A percentile compares a stretch with the other conserved stretches of the same genome.
Evolutionary conservation across 2,113 vertebrate species (phyloP).

Genomic region (Heteronetta atricapilla): DNA sequence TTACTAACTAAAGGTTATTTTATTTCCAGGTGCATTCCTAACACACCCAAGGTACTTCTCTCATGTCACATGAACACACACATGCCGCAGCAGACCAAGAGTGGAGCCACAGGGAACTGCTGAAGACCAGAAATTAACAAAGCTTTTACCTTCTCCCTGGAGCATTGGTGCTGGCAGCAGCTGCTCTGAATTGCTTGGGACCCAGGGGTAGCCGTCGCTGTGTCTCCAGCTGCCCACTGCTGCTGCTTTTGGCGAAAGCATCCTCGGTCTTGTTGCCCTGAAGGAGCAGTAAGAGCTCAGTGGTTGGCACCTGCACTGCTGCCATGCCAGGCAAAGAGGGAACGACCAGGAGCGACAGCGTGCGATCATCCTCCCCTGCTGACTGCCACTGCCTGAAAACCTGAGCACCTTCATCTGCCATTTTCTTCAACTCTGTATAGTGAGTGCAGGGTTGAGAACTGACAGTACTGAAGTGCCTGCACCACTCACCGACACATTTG

Average conservation of each 20-base stretch:
- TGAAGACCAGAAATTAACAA: background rate
- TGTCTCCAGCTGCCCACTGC: background rate
- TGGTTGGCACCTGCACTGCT: accelerated
- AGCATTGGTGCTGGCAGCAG: background rate
- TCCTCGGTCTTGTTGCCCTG: slow-evolving; percentile 10
- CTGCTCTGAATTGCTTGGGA: slow-evolving; percentile 23
- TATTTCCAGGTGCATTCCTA: background rate
- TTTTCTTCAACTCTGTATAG: background rate
- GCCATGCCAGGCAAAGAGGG: accelerated
- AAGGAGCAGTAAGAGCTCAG: background rate
- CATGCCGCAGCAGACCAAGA: background rate
- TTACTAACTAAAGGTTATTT: background rate
- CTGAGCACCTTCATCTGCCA: accelerated
- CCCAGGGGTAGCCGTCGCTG: background rate
- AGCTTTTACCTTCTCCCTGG: slow-evolving; percentile 15
- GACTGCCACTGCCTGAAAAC: background rate
- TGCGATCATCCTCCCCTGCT: accelerated
- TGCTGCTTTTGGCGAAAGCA: background rate
- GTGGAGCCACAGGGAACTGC: background rate
- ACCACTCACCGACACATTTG: accelerated
- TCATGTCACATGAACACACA: background rate
- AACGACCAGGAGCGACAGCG: accelerated
- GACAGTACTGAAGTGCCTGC: background rate
- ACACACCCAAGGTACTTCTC: background rate
- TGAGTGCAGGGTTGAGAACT: accelerated